Conservation (phyloP, 1,140 invertebrate genomes). For the Saccostrea glomerata region DNA sequence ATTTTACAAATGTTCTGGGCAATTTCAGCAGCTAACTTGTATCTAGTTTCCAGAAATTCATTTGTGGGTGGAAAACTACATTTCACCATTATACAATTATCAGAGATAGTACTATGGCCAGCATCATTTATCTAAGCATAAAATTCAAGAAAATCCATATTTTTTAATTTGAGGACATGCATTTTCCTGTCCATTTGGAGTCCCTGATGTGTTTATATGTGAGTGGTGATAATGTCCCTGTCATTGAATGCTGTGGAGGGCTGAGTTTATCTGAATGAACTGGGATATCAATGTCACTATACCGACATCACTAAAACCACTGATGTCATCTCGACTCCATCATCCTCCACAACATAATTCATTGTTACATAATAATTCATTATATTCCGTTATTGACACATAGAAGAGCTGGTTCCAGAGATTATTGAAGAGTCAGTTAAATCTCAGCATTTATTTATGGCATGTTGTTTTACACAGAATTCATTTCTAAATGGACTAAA, state of each 20-base stretch:
- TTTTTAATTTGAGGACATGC: not conserved
- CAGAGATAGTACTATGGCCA: not conserved
- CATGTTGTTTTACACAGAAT: not conserved
- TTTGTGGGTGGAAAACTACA: not conserved
- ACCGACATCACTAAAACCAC: not conserved
- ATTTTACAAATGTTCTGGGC: no score
- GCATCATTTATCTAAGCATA: not conserved
- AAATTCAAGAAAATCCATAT: not conserved
- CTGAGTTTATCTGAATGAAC: not conserved
- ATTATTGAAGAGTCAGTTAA: not conserved
- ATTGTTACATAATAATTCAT: conserved; percentile 18
- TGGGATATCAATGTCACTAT: not conserved
- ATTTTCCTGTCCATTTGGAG: not conserved
- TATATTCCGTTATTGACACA: not conserved
- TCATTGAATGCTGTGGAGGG: not conserved
- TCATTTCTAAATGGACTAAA: not conserved
- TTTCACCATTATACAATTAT: not conserved
- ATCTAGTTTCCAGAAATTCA: not conserved
- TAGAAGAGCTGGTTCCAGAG: not conserved
- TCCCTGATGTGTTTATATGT: not conserved
- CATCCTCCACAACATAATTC: not conserved
- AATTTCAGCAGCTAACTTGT: no score
- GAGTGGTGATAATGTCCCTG: not conserved
- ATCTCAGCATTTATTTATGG: not conserved
- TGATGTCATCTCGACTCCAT: not conserved